Evolutionary conservation across 1,140 invertebrate genomes (phyloP), one percentile per base, ranked within the genome.

Genomic region (Sitophilus oryzae): DNA sequence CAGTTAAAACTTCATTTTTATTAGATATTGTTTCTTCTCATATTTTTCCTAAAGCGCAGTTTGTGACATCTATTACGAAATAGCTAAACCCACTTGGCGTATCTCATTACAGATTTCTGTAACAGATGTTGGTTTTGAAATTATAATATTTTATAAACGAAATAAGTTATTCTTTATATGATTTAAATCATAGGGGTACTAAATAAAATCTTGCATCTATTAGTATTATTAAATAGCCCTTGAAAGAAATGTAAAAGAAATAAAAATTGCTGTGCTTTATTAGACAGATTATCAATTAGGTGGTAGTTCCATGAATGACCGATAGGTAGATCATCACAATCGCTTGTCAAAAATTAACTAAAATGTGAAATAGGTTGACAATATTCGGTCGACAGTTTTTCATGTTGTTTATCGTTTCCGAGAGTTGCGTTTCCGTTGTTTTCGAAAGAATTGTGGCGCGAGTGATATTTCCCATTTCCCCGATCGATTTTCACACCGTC

Each of bases 391-490:
- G 37, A 14, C 38, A 36, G 49, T 42, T 42, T 49, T 52, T 52
- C 37, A 43, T 37, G 43, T 40, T 52, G 49, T 52, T 52, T 52
- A 52, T 35, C 21, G 36, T 52, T 50, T 52, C 34, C 11, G 35
- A 34, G 25, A 14, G 14, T 18, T 38, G 22, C 3, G 35, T 14
- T 49, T 18, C 25, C 16, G 35, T 22, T 49, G 37, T 38, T 19
- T 22, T 15, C 5, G 38, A 37, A 49, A 49, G 19, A 20, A 11
- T 4, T 20, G 2, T 34, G 47, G 6, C 47, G 47, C 47, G 35
- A 38, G 47, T 49, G 47, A 30, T 6, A 11, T 11, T 5, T 30
- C 5, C 11, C 5, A 11, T 11, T 5, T 30, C 5, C 11, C 5
- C 25, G 25, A 11, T 30, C 11, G 25, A 49, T 2, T 38, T 22